Evolutionary conservation across 1,140 invertebrate species (phyloP).

Genomic region (Goniozus legneri): DNA sequence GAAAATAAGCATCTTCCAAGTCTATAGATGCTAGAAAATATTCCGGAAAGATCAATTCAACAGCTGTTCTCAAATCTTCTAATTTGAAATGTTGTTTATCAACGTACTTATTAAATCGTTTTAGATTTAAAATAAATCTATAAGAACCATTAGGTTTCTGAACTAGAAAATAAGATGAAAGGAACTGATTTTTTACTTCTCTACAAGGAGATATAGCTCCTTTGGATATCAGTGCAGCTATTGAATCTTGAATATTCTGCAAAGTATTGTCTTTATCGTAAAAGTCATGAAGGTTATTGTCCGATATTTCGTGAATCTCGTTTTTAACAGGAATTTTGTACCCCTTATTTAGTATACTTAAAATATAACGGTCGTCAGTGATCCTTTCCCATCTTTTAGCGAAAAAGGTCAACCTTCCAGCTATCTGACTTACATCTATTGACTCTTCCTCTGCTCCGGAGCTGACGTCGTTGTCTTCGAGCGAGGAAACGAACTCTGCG

Average conservation of each 20-base stretch:
- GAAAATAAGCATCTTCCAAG: slow-evolving; percentile 16
- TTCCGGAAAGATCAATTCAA: slow-evolving; percentile 4
- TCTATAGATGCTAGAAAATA: slow-evolving; percentile 12
- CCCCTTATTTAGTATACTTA: neutral
- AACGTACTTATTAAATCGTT: slow-evolving; percentile 8
- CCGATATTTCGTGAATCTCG: neutral
- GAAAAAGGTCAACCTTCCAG: neutral
- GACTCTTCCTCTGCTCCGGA: too few relatives aligned
- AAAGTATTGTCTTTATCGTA: neutral
- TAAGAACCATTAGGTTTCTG: slow-evolving; percentile 37
- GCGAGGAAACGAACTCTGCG: too few relatives aligned
- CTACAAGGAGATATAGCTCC: slow-evolving; percentile 15
- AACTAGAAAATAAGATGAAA: slow-evolving; percentile 34
- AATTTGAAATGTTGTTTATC: slow-evolving; percentile 17
- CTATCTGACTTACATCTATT: too few relatives aligned
- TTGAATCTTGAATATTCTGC: neutral
- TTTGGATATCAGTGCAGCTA: slow-evolving; percentile 1
- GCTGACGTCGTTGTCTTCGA: too few relatives aligned
- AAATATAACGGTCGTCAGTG: neutral
- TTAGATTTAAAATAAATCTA: slow-evolving; percentile 21
- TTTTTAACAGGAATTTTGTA: neutral
- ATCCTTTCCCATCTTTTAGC: neutral
- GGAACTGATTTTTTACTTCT: slow-evolving; percentile 8
- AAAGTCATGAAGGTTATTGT: neutral
- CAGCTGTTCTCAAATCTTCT: slow-evolving; percentile 13